Conservation (phyloP, 1,140 invertebrate genomes). For the Drosophila murphyi region DNA sequence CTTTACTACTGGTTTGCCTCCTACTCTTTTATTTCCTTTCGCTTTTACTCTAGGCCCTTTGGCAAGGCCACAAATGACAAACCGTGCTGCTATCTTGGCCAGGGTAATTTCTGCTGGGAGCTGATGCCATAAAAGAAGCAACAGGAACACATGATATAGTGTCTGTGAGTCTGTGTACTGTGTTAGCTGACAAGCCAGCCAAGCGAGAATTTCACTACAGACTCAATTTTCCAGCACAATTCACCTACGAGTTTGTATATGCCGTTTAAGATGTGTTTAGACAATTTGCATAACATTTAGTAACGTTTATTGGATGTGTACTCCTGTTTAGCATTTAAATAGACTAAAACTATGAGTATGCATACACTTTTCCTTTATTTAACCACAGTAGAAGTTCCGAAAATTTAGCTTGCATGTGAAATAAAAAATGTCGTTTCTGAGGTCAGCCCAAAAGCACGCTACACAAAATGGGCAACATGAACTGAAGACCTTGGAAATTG, state of each 20-base stretch:
- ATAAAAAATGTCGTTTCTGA: constrained; percentile 16
- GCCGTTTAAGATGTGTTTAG: neutral
- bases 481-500: neutral
- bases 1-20: constrained; percentile 1
- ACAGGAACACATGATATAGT: constrained; percentile 43
- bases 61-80: constrained; percentile 35
- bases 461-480: constrained; percentile 13
- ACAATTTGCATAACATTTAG: constrained; percentile 63
- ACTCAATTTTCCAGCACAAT: constrained; percentile 10
- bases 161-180: constrained; percentile 12
- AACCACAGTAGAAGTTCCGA: constrained; percentile 6
- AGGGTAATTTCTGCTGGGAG: constrained; percentile 31
- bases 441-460: constrained; percentile 20
- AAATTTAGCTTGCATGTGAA: constrained; percentile 27
- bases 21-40: neutral
- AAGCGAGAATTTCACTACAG: constrained; percentile 20
- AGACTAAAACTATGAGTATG: constrained; percentile 23
- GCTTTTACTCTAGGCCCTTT: neutral
- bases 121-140: constrained; percentile 44
- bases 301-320: constrained; percentile 39
- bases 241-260: constrained; percentile 1
- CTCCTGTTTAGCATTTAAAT: constrained; percentile 58
- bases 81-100: constrained; percentile 31
- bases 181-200: constrained; percentile 5
- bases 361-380: constrained; percentile 10